A percentile compares a stretch with the other conserved stretches of the same genome.
Conservation (phyloP, 1,140 invertebrate genomes). For the Armadillidium nasatum region DNA sequence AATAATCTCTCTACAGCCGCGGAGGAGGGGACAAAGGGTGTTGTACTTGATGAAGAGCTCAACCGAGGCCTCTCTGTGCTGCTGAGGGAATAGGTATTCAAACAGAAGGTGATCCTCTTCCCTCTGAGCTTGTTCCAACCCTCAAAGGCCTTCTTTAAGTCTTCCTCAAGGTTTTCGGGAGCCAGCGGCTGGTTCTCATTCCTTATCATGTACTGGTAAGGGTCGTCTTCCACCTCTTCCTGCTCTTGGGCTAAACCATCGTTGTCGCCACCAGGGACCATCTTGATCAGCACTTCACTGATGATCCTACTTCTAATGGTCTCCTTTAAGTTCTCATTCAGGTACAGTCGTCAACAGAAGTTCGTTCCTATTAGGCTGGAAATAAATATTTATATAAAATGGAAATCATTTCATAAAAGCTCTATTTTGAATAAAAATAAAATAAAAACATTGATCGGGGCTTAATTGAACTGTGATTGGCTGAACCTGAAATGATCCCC, state of each 20-base stretch:
- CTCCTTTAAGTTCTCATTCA: neutral
- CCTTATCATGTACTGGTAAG: neutral
- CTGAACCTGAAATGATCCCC: too few species aligned
- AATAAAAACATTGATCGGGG: too few species aligned
- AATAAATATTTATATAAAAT: too few species aligned
- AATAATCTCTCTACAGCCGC: constrained; percentile 8
- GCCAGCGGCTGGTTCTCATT: neutral
- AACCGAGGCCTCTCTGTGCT: neutral
- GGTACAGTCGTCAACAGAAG: too few species aligned
- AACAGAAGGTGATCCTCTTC: neutral
- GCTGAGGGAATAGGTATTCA: neutral
- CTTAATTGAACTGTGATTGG: too few species aligned
- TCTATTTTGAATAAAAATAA: too few species aligned
- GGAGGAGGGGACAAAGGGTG: neutral
- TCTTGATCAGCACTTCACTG: neutral
- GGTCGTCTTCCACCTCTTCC: neutral
- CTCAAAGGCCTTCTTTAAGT: neutral
- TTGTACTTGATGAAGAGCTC: neutral
- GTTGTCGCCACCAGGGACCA: neutral
- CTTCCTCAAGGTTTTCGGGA: neutral
- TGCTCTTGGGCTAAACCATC: neutral
- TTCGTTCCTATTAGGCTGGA: too few species aligned
- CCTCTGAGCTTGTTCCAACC: neutral
- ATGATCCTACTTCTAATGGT: neutral
- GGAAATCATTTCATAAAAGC: too few species aligned